phyloP scores from a whole-genome alignment of 2,113 vertebrate genomes.

The Cyprinus carpio region DNA sequence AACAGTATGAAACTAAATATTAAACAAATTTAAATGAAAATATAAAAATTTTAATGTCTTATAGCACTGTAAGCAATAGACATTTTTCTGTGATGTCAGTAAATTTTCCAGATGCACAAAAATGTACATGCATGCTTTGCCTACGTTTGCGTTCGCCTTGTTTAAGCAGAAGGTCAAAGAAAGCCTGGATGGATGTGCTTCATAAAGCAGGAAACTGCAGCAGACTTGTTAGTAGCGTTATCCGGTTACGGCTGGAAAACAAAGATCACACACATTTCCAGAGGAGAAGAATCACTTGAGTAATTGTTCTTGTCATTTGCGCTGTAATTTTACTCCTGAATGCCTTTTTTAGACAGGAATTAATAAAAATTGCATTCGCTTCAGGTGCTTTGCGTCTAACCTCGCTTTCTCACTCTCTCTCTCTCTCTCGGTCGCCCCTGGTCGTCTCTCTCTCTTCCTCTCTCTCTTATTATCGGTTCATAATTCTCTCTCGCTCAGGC shows the following conservation, averaged over 20 bases:
- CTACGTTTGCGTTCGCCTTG: conserved; percentile 36
- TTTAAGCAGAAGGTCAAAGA: conserved; percentile 62
- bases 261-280: conserved; percentile 50
- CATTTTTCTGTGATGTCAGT: too few species aligned
- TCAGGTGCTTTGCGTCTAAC: conserved; percentile 83
- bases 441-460: conserved; percentile 44
- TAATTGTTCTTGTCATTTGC: conserved; percentile 79
- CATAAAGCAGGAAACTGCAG: conserved; percentile 50
- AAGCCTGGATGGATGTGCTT: conserved; percentile 64
- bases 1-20: too few species aligned
- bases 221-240: conserved; percentile 68
- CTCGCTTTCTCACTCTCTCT: conserved; percentile 61
- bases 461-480: conserved; percentile 97
- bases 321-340: conserved; percentile 79
- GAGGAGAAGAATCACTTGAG: conserved; percentile 73
- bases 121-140: background rate
- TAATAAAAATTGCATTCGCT: conserved; percentile 90
- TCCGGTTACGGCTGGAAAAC: conserved; percentile 67
- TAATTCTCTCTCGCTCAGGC: conserved; percentile 98
- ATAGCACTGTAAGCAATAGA: too few species aligned
- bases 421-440: conserved; percentile 64
- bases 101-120: background rate
- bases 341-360: conserved; percentile 91
- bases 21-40: too few species aligned
- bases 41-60: too few species aligned